A percentile compares a stretch with the other conserved stretches of the same genome.
phyloP scores from a whole-genome alignment of 2,797 vertebrate genomes.

The Columba guinea region DNA sequence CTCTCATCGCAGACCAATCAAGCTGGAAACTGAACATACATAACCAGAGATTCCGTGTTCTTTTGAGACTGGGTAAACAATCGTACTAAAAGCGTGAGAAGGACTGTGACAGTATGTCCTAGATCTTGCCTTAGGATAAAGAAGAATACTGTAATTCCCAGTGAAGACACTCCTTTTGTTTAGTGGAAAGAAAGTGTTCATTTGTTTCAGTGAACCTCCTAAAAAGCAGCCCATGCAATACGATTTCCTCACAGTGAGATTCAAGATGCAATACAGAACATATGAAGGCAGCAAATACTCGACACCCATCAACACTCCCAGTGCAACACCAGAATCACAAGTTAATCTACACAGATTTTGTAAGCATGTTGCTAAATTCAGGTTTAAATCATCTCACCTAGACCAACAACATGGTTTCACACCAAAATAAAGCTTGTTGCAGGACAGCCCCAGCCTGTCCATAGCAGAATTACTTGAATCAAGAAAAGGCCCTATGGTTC shows the following conservation, averaged over 20 bases:
- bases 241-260: background rate
- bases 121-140: conserved; percentile 52
- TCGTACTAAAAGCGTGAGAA: background rate
- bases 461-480: background rate
- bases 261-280: background rate
- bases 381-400: background rate
- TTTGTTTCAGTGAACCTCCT: background rate
- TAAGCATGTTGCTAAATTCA: background rate
- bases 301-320: fast-evolving
- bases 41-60: background rate
- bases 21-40: background rate
- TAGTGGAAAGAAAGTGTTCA: conserved; percentile 26
- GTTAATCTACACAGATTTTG: background rate
- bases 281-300: background rate
- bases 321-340: background rate
- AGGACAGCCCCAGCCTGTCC: background rate
- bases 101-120: conserved; percentile 7
- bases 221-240: background rate
- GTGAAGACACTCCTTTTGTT: conserved; percentile 2
- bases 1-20: background rate
- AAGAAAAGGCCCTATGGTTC: background rate
- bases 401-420: background rate
- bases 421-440: background rate
- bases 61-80: background rate
- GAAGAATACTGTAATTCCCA: conserved; percentile 16